Percentiles rank a stretch among this genome's conserved stretches.
phyloP scores from a whole-genome alignment of 2,113 vertebrate species.

The Gobio gobio region DNA sequence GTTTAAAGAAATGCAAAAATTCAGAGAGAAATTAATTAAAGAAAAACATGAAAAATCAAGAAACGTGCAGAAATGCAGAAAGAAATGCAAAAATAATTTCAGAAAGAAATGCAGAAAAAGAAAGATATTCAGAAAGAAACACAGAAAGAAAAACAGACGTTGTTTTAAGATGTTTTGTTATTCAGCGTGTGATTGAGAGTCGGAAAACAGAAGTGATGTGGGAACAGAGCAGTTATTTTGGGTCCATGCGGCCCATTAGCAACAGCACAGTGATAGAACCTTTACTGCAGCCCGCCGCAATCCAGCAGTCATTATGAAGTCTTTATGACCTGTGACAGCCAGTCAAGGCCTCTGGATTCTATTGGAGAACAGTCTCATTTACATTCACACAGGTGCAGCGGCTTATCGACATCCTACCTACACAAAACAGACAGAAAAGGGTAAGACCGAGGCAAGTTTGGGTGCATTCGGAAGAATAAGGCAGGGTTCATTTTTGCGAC shows the following conservation, averaged over 20 bases:
- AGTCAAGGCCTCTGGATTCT: conserved; percentile 54
- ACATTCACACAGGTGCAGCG: conserved; percentile 30
- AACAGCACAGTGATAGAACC: conserved; percentile 45
- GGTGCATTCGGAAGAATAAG: not conserved
- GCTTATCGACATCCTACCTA: not conserved
- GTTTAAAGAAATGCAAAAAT: no score
- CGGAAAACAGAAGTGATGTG: conserved; percentile 27
- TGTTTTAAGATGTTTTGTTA: not conserved
- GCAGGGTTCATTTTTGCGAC: conserved; percentile 31
- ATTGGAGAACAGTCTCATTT: conserved; percentile 47
- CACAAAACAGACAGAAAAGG: conserved; percentile 4
- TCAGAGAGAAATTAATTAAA: not conserved
- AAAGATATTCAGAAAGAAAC: not conserved
- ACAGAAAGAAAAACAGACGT: not conserved
- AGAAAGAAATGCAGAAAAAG: not conserved
- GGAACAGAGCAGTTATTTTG: conserved; percentile 54
- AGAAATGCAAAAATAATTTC: not conserved
- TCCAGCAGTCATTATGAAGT: conserved; percentile 61
- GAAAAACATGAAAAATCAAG: no score
- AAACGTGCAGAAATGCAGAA: not conserved
- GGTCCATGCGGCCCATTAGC: conserved; percentile 59
- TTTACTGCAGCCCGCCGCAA: conserved; percentile 52
- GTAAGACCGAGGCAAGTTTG: not conserved
- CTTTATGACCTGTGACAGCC: conserved; percentile 57
- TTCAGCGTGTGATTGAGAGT: conserved; percentile 29